Evolutionary conservation across 2,113 vertebrate species (phyloP).

Genomic region (Recurvirostra avosetta): DNA sequence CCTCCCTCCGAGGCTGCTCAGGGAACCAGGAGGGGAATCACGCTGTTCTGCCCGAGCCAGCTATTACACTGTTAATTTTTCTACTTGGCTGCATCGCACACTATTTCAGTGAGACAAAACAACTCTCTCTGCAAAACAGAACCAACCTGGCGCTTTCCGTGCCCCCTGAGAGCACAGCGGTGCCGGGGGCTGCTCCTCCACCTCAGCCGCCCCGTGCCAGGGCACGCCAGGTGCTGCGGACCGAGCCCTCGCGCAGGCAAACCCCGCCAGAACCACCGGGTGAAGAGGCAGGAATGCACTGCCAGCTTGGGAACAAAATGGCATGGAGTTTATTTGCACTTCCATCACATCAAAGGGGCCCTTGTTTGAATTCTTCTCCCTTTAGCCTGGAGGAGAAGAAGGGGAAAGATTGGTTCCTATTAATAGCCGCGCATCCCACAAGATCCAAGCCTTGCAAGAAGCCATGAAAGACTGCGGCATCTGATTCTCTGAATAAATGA

Average conservation of each 20-base stretch:
- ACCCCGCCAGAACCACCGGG: neutral
- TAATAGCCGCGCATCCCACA: conserved; percentile 58
- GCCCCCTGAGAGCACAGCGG: neutral
- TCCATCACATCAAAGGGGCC: conserved; percentile 35
- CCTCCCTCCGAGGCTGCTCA: neutral
- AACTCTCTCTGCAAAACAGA: neutral
- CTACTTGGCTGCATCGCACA: neutral
- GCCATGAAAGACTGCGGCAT: conserved; percentile 49
- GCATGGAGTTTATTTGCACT: conserved; percentile 10
- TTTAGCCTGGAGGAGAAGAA: conserved; percentile 48
- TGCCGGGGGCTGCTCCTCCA: neutral
- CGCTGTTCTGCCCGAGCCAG: neutral
- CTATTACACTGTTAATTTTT: neutral
- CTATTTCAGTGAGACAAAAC: neutral
- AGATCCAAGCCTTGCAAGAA: conserved; percentile 33
- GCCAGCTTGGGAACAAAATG: neutral
- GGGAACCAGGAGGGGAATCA: neutral
- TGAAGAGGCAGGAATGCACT: neutral
- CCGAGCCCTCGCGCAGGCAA: fast-evolving
- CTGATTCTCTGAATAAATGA: conserved; percentile 44
- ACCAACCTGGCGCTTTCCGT: neutral
- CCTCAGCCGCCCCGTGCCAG: neutral
- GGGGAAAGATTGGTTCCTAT: conserved; percentile 55
- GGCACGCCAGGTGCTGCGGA: neutral
- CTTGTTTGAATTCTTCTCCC: conserved; percentile 48